Conservation (phyloP, 2,888 invertebrate species). For the Amblyjoppa proteus region DNA sequence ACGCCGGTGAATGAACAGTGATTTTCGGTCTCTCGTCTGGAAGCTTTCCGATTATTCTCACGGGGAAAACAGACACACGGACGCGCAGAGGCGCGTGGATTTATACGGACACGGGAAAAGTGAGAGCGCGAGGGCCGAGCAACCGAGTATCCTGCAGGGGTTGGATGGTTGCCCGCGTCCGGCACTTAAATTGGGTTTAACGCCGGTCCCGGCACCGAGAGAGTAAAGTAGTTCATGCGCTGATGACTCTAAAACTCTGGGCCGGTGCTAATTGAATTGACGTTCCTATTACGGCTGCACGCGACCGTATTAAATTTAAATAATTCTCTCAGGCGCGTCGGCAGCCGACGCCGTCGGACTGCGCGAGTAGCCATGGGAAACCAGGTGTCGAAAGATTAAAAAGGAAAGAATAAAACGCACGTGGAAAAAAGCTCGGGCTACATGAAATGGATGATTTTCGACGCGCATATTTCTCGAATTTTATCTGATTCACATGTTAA, state of each 20-base stretch:
- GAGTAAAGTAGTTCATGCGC: slow-evolving; percentile 73
- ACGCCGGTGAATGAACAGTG: slow-evolving; percentile 25
- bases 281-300: slow-evolving; percentile 75
- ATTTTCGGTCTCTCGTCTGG: slow-evolving; percentile 32
- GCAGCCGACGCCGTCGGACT: neutral
- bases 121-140: slow-evolving; percentile 42
- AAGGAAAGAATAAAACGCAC: neutral
- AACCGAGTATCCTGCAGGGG: slow-evolving; percentile 50
- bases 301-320: slow-evolving; percentile 75
- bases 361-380: neutral
- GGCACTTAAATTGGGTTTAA: slow-evolving; percentile 69
- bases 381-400: neutral
- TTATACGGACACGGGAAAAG: slow-evolving; percentile 7
- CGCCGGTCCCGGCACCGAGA: slow-evolving; percentile 43
- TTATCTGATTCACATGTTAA: too few relatives aligned
- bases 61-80: slow-evolving; percentile 27
- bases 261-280: slow-evolving; percentile 75
- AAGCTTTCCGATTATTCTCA: slow-evolving; percentile 47
- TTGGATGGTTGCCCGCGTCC: slow-evolving; percentile 68
- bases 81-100: neutral
- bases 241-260: slow-evolving; percentile 72
- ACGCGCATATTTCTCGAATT: neutral
- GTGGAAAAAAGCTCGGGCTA: neutral
- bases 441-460: neutral
- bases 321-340: slow-evolving; percentile 63